Evolutionary conservation across 2,888 invertebrate genomes (phyloP).

Genomic region (Pollenia labialis): DNA sequence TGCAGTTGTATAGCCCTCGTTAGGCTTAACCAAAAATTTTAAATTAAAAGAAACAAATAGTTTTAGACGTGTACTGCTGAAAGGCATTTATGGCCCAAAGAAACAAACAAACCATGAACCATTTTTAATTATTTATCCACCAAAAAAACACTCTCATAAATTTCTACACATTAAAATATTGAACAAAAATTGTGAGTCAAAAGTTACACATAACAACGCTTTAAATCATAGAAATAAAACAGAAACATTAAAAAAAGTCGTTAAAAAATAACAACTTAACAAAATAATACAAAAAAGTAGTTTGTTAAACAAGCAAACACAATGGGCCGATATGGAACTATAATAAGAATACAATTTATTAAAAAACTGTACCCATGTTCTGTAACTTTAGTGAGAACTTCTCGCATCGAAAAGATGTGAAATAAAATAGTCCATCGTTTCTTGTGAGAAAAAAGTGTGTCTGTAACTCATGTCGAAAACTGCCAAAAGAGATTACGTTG

Average conservation of each 20-base stretch:
- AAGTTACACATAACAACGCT: not conserved
- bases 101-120: slow-evolving; percentile 12
- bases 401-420: too few species aligned
- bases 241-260: not conserved
- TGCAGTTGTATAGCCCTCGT: not conserved
- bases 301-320: not conserved
- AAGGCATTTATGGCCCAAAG: slow-evolving; percentile 6
- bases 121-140: not conserved
- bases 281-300: not conserved
- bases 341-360: too few species aligned
- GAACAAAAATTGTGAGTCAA: not conserved
- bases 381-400: too few species aligned
- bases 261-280: not conserved
- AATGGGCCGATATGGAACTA: too few species aligned
- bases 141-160: not conserved
- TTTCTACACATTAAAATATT: not conserved
- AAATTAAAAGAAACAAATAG: slow-evolving; percentile 29
- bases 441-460: too few species aligned
- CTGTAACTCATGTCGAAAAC: too few species aligned
- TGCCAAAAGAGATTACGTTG: too few species aligned
- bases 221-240: slow-evolving; percentile 18
- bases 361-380: too few species aligned
- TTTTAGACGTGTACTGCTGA: not conserved
- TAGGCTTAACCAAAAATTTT: slow-evolving; percentile 8
- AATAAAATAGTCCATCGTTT: too few species aligned